Conservation (phyloP, 2,113 vertebrate genomes). For the Tachycineta bicolor region DNA sequence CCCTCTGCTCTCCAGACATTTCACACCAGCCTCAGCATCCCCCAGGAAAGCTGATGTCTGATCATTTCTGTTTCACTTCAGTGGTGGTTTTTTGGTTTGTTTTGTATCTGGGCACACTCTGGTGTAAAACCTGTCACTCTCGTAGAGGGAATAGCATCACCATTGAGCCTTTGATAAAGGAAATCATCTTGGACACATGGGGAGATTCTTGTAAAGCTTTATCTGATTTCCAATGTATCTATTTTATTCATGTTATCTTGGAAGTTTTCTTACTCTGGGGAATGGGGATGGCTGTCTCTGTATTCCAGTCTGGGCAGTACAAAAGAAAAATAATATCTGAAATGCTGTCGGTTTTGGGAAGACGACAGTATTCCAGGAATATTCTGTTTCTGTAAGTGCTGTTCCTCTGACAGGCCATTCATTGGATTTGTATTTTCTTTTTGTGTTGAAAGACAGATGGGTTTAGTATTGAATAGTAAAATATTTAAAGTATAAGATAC, state of each 20-base stretch:
- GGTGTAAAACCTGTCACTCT: not conserved
- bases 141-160: not conserved
- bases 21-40: not conserved
- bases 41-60: not conserved
- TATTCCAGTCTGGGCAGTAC: not conserved
- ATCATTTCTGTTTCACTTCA: not conserved
- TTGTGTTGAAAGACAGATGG: slow-evolving; percentile 45
- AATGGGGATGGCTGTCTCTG: slow-evolving; percentile 6
- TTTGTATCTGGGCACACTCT: slow-evolving; percentile 28
- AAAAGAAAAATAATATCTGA: not conserved
- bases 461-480: slow-evolving; percentile 68
- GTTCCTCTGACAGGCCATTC: slow-evolving; percentile 14
- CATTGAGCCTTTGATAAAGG: slow-evolving; percentile 50
- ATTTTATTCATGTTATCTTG: slow-evolving; percentile 45
- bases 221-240: slow-evolving; percentile 42
- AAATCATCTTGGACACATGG: slow-evolving; percentile 21
- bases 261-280: slow-evolving; percentile 38
- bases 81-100: slow-evolving; percentile 31
- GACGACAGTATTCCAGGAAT: not conserved
- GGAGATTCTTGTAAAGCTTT: slow-evolving; percentile 52
- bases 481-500: slow-evolving; percentile 40
- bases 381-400: not conserved
- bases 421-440: slow-evolving; percentile 53
- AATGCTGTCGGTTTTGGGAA: not conserved
- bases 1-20: not conserved